Evolutionary conservation across 2,113 vertebrate genomes (phyloP).

Genomic region (Lycocorax pyrrhopterus): DNA sequence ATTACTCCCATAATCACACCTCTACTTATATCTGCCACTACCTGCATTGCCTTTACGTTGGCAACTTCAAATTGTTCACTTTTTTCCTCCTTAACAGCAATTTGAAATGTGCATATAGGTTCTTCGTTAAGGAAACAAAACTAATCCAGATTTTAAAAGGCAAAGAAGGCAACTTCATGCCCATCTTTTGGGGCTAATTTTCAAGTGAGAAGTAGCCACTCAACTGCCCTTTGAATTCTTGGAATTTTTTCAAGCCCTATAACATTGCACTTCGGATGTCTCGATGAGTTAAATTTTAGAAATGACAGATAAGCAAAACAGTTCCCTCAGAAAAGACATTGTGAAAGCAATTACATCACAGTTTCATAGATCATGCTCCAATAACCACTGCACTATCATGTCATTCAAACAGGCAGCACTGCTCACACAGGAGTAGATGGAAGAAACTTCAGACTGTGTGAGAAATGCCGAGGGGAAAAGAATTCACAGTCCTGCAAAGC

Average conservation of each 20-base stretch:
- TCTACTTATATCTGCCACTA: background rate
- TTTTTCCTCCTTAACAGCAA: background rate
- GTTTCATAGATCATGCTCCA: constrained; percentile 37
- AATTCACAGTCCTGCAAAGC: background rate
- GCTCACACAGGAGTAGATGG: background rate
- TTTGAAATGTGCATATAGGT: background rate
- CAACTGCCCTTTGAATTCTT: background rate
- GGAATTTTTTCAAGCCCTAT: background rate
- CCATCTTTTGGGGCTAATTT: background rate
- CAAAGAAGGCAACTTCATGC: background rate
- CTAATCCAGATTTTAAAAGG: background rate
- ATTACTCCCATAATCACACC: background rate
- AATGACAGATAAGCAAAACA: constrained; percentile 73
- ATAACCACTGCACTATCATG: constrained; percentile 26
- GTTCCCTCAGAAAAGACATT: constrained; percentile 11
- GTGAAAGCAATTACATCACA: background rate
- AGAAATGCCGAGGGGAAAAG: background rate
- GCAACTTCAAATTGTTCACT: background rate
- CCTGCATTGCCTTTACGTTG: background rate
- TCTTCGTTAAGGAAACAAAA: background rate
- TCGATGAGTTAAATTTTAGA: constrained; percentile 57
- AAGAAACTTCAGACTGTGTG: background rate
- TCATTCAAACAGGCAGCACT: background rate
- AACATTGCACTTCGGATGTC: constrained; percentile 61
- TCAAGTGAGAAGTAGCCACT: background rate